These are phyloP conservation scores for Hylomyscus alleni DNA, from an alignment of 2,797 vertebrate genomes.

Conservation along the genomic window DNA sequence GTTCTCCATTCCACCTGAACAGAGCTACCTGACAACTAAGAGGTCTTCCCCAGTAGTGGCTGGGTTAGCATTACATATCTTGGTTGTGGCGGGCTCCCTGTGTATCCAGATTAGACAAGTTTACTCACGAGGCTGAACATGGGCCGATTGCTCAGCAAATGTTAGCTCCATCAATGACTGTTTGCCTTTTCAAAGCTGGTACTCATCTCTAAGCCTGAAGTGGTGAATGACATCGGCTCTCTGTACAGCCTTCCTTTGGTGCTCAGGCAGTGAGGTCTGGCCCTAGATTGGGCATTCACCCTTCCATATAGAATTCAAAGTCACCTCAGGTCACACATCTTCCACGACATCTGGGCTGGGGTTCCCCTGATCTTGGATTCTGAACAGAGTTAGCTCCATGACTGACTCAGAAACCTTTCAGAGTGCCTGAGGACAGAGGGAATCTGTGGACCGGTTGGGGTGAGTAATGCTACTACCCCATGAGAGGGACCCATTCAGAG, in stretches of 20 bases:
- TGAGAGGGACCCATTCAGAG: background rate
- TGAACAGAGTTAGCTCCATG: background rate
- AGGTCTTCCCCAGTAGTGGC: background rate
- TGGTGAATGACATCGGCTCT: background rate
- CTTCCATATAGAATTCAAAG: background rate
- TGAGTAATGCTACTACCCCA: accelerated
- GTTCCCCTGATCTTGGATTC: background rate
- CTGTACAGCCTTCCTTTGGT: background rate
- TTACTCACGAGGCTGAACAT: background rate
- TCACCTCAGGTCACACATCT: background rate
- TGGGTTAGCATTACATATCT: background rate
- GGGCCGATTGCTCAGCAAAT: conserved; percentile 27
- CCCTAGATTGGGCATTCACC: background rate
- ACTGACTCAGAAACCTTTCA: background rate
- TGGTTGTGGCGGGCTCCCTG: background rate
- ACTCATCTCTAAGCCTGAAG: background rate
- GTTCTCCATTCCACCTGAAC: background rate
- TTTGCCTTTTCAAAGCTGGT: conserved; percentile 18
- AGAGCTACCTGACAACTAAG: background rate
- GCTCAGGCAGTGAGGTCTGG: background rate
- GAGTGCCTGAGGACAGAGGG: background rate
- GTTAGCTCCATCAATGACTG: background rate
- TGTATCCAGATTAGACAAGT: conserved; percentile 23
- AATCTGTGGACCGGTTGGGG: background rate
- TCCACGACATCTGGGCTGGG: background rate